Percentiles rank a stretch among this genome's conserved stretches.
Conservation (phyloP, 1,140 invertebrate genomes). For the Coptotermes formosanus region DNA sequence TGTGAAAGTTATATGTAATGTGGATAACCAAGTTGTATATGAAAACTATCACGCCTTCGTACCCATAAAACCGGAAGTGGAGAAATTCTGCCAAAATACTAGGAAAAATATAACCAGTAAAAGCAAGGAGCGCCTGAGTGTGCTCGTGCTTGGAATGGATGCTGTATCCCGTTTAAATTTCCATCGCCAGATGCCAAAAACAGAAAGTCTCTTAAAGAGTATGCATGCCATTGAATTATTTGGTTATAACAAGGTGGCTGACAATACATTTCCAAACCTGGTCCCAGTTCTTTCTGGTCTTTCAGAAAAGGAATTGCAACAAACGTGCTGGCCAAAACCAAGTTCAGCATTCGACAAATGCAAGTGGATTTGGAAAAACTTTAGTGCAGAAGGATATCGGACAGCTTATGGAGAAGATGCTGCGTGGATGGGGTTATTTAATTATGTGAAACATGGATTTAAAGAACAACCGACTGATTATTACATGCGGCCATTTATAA, state of each 20-base stretch:
- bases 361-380: constrained; percentile 58
- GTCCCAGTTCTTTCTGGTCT: constrained; percentile 69
- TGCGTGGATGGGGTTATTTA: constrained; percentile 56
- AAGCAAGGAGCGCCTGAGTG: constrained; percentile 50
- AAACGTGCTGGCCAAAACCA: constrained; percentile 56
- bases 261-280: constrained; percentile 82
- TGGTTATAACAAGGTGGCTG: constrained; percentile 80
- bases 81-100: constrained; percentile 44
- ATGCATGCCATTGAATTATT: constrained; percentile 63
- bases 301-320: constrained; percentile 57
- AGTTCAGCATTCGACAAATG: constrained; percentile 58
- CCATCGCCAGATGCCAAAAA: constrained; percentile 75
- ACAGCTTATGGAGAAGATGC: constrained; percentile 59
- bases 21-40: constrained; percentile 53
- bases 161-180: constrained; percentile 83
- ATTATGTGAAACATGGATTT: constrained; percentile 58
- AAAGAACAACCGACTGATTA: constrained; percentile 56
- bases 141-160: constrained; percentile 84
- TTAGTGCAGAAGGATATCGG: constrained; percentile 50
- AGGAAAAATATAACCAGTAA: constrained; percentile 26
- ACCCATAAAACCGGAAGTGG: constrained; percentile 46
- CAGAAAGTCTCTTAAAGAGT: constrained; percentile 54
- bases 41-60: constrained; percentile 69
- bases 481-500: constrained; percentile 54
- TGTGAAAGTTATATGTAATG: constrained; percentile 59